phyloP scores from a whole-genome alignment of 2,113 vertebrate genomes.

The Callipepla squamata region DNA sequence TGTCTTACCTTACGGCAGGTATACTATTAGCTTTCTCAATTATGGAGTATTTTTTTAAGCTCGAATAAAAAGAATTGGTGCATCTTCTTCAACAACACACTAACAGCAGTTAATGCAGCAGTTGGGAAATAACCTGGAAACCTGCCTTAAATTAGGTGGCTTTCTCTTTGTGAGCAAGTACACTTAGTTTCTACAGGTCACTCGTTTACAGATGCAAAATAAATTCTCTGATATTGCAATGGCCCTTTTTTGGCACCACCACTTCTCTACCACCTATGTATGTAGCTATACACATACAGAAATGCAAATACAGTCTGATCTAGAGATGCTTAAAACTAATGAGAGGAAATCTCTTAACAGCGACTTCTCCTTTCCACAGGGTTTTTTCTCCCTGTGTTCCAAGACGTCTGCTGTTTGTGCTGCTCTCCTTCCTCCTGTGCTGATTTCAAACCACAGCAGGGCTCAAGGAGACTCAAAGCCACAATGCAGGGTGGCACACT shows the following conservation, averaged over 20 bases:
- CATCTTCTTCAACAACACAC: neutral
- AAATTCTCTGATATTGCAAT: neutral
- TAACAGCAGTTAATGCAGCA: neutral
- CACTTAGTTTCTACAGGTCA: neutral
- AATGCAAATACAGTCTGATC: neutral
- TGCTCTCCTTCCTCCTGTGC: slow-evolving; percentile 29
- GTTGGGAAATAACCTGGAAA: neutral
- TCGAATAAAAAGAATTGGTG: neutral
- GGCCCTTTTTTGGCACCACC: neutral
- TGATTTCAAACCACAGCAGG: slow-evolving; percentile 48
- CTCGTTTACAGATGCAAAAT: neutral
- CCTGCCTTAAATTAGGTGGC: neutral
- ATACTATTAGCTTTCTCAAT: neutral
- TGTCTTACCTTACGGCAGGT: neutral
- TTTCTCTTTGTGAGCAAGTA: neutral
- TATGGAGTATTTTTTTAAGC: neutral
- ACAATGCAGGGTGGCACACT: slow-evolving; percentile 15
- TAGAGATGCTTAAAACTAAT: neutral
- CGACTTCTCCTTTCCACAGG: neutral
- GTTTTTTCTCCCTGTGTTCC: neutral
- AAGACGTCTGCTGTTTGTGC: slow-evolving; percentile 44
- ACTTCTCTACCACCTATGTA: neutral
- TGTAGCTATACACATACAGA: neutral
- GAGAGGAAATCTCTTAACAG: neutral
- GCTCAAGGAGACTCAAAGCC: slow-evolving; percentile 33